Conservation (phyloP, 2,113 vertebrate species). For the Brienomyrus longianalis region DNA sequence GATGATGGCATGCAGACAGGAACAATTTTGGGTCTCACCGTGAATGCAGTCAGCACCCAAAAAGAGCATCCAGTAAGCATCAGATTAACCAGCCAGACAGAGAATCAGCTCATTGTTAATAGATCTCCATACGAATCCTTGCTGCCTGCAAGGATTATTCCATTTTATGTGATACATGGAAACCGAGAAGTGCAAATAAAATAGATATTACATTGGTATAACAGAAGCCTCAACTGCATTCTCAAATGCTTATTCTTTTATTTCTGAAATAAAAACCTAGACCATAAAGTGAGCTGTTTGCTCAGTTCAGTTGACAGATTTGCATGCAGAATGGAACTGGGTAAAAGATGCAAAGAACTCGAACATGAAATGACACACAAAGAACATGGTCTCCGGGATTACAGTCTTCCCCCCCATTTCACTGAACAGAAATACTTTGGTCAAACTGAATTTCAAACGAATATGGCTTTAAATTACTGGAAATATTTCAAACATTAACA, state of each 20-base stretch:
- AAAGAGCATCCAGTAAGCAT: background rate
- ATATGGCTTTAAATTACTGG: conserved; percentile 13
- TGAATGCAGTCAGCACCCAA: background rate
- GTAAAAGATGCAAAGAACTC: background rate
- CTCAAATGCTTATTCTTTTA: background rate
- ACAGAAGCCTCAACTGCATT: background rate
- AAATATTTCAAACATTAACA: background rate
- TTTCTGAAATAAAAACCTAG: background rate
- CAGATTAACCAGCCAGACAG: background rate
- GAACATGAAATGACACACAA: background rate
- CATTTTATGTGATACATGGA: background rate
- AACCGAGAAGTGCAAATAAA: background rate
- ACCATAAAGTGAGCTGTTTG: background rate
- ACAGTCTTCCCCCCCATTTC: background rate
- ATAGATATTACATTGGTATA: background rate
- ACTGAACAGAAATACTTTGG: conserved; percentile 13
- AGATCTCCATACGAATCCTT: background rate
- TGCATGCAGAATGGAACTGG: background rate
- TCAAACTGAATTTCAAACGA: conserved; percentile 6
- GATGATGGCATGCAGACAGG: background rate
- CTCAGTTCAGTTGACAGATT: background rate
- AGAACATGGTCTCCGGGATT: background rate
- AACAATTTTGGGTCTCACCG: background rate
- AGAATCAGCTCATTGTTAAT: background rate
- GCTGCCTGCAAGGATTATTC: background rate